Evolutionary conservation across 2,113 vertebrate species (phyloP).

Genomic region (Sceloporus undulatus): DNA sequence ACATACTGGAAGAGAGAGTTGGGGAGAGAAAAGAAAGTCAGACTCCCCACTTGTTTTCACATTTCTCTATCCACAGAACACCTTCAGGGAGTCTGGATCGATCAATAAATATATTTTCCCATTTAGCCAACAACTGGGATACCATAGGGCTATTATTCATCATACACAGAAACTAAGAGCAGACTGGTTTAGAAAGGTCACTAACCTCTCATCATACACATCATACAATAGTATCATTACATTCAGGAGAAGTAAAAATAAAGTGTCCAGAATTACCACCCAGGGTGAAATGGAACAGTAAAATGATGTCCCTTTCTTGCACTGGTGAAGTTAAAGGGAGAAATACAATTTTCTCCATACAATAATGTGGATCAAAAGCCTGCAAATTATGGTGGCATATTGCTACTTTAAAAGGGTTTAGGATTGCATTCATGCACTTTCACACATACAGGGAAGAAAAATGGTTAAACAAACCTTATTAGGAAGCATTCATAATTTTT

Average conservation of each 20-base stretch:
- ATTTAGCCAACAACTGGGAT: not conserved
- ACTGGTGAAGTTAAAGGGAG: conserved; percentile 46
- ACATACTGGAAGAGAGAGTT: not conserved
- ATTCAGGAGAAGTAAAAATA: conserved; percentile 43
- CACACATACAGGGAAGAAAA: not conserved
- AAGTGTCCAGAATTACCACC: conserved; percentile 51
- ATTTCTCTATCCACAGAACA: not conserved
- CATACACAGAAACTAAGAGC: conserved; percentile 20
- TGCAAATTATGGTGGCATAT: conserved; percentile 1
- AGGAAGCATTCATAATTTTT: conserved; percentile 21
- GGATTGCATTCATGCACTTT: not conserved
- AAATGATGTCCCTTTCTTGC: conserved; percentile 30
- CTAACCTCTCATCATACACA: conserved; percentile 47
- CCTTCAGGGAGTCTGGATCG: not conserved
- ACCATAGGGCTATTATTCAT: fast-evolving
- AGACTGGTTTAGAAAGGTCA: conserved; percentile 43
- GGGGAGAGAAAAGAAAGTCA: not conserved
- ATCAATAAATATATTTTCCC: not conserved
- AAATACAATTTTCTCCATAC: conserved; percentile 40
- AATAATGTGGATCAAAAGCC: not conserved
- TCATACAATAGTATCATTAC: conserved; percentile 39
- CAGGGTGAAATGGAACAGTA: conserved; percentile 53
- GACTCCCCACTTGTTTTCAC: conserved; percentile 20
- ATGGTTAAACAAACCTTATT: not conserved
- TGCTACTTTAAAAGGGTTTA: conserved; percentile 26